Conservation (phyloP, 2,797 vertebrate species). For the Acanthornis magna region DNA sequence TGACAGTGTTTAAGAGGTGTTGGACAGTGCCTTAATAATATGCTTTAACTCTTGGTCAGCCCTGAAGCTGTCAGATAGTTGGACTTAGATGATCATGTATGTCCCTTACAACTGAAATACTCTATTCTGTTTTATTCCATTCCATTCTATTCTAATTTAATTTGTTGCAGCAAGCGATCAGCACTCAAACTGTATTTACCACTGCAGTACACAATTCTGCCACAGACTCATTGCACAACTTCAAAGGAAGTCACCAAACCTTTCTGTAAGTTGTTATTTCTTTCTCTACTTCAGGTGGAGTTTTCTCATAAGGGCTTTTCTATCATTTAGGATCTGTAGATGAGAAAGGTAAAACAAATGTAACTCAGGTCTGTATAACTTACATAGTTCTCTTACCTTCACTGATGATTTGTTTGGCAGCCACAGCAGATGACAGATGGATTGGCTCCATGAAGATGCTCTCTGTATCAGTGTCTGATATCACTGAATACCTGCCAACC, state of each 20-base stretch:
- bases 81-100: neutral
- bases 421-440: conserved; percentile 91
- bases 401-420: conserved; percentile 91
- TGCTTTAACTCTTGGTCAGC: neutral
- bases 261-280: neutral
- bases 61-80: neutral
- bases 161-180: neutral
- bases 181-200: neutral
- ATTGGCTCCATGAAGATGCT: conserved; percentile 98
- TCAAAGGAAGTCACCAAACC: neutral
- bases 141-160: neutral
- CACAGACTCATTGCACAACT: neutral
- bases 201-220: neutral
- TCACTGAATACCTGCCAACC: conserved; percentile 81
- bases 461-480: conserved; percentile 88
- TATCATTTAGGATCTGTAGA: neutral
- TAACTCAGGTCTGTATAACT: neutral
- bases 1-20: neutral
- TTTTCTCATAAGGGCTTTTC: neutral
- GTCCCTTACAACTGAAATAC: neutral
- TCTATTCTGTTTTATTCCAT: neutral
- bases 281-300: neutral
- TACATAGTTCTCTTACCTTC: conserved; percentile 81
- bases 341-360: neutral
- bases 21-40: neutral